Conservation (phyloP, 2,113 vertebrate genomes). For the Stegastes partitus region DNA sequence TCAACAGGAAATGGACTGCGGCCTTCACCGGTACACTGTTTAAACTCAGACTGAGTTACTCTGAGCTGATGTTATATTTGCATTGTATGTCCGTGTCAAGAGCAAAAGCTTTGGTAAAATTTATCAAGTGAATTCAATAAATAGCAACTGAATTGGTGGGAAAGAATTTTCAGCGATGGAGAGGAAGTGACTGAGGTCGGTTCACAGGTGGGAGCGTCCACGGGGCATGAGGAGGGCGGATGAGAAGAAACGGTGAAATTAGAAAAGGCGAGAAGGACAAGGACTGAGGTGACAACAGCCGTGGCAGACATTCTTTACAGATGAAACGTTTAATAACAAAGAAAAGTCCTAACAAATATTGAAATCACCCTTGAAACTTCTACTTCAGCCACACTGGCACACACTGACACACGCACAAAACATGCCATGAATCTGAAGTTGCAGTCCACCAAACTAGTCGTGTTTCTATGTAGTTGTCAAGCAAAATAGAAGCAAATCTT, state of each 20-base stretch:
- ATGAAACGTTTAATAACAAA: slow-evolving; percentile 36
- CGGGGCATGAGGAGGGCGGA: slow-evolving; percentile 7
- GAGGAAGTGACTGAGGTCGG: background rate
- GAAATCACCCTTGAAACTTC: slow-evolving; percentile 57
- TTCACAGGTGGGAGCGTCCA: background rate
- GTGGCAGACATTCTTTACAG: slow-evolving; percentile 1
- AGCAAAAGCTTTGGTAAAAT: slow-evolving; percentile 1
- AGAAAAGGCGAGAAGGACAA: background rate
- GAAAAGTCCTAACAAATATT: slow-evolving; percentile 52
- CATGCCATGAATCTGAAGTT: slow-evolving; percentile 13
- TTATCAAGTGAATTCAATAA: slow-evolving; percentile 10
- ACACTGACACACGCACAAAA: background rate
- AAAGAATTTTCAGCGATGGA: background rate
- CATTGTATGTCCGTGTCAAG: slow-evolving; percentile 9
- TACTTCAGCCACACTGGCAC: slow-evolving; percentile 16
- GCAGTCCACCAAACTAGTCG: background rate
- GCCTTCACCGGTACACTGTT: background rate
- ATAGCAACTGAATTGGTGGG: background rate
- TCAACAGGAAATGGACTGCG: background rate
- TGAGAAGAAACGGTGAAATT: slow-evolving; percentile 25
- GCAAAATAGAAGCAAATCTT: too few species aligned
- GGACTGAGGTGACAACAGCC: slow-evolving; percentile 6
- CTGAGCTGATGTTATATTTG: too few species aligned
- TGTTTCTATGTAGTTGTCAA: too few species aligned
- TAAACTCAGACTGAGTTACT: background rate